These are phyloP conservation scores for Formicarius rufipectus DNA, from an alignment of 2,113 vertebrate species.

Conservation along the genomic window DNA sequence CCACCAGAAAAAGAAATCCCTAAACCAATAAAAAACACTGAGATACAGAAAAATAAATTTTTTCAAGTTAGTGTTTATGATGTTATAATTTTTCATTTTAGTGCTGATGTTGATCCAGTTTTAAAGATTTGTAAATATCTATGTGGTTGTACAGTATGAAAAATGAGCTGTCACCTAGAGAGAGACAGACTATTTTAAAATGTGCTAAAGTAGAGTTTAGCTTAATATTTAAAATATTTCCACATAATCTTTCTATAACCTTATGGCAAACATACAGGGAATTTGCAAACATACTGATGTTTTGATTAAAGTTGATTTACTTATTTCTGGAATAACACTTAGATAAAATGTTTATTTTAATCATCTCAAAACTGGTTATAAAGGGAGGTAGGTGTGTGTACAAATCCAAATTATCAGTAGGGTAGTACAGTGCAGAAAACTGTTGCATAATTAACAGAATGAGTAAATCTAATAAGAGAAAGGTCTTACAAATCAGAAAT, in stretches of 20 bases:
- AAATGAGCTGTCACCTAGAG: constrained; percentile 3
- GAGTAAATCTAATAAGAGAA: not conserved
- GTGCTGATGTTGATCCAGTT: not conserved
- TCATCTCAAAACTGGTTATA: not conserved
- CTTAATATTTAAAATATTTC: not conserved
- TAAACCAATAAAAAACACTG: not conserved
- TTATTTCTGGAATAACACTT: not conserved
- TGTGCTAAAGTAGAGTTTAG: not conserved
- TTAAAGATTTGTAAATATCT: not conserved
- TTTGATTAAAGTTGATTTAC: not conserved
- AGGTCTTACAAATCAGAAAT: not conserved
- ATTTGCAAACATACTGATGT: not conserved
- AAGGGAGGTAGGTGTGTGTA: not conserved
- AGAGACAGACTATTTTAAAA: not conserved
- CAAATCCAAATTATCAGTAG: not conserved
- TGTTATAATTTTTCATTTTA: not conserved
- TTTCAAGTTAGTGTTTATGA: not conserved
- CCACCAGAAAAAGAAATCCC: not conserved
- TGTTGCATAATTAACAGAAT: not conserved
- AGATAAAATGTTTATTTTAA: not conserved
- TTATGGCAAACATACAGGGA: not conserved
- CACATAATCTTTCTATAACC: not conserved
- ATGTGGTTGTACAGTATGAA: not conserved
- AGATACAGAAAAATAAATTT: not conserved
- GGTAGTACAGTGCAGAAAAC: not conserved